Evolutionary conservation across 2,113 vertebrate species (phyloP), one percentile per base, ranked within the genome.

Genomic region (Chrysochloris asiatica): DNA sequence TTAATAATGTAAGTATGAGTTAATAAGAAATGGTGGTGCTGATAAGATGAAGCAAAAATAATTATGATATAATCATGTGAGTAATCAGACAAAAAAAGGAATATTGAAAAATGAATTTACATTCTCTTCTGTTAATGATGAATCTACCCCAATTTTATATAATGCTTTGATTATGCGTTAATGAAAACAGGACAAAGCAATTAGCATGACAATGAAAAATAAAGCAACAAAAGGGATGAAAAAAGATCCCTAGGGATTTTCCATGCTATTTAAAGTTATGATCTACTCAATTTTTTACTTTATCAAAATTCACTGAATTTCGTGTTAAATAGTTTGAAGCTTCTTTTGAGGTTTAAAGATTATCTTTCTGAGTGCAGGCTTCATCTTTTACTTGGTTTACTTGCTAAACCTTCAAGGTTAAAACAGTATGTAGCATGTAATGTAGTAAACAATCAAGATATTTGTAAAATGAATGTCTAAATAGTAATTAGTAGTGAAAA

Each of bases 271-370:
- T 90, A n/a, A 92, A 83, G 72, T 59, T 9, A 85, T 28, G 81
- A 81, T 8, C 10, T 86, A 80, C 4, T 79, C 14, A 59, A 10
- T 72, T 19, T 73, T 92, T 75, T 92, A 43, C n/a, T 91, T 78
- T 86, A n/a, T 16, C 77, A 54, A 91, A 83, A n/a, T 86, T 77
- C 78, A 30, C 48, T 88, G 19, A 65, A 92, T 26, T 85, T 82
- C 19, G 56, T 2, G 14, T 82, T 87, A 84, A 92, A 82, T 41
- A 65, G 33, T 65, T n/a, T n/a, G 33, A n/a, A 65, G 28, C 33
- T 56, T 56, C 54, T 52, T 93, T 82, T 91, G 33, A 79, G 14
- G 56, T 93, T 89, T 76, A 52, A 95, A 75, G 45, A 45, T 61
- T 28, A 92, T 24, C 24, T 63, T 86, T 94, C 14, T 80, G 45